phyloP scores from a whole-genome alignment of 2,113 vertebrate genomes.

The Larimichthys polyactis region DNA sequence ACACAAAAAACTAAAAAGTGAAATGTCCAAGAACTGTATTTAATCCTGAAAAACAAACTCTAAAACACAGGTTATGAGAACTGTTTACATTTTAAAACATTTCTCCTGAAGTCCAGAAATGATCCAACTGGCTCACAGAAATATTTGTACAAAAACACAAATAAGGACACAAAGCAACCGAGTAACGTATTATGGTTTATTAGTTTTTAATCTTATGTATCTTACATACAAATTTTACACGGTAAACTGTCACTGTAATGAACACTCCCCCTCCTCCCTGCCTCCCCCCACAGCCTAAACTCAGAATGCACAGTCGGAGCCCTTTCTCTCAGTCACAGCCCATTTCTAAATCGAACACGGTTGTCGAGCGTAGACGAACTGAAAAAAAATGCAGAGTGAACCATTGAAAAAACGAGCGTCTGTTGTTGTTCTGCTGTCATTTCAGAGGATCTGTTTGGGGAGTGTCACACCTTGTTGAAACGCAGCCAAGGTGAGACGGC shows the following conservation, averaged over 20 bases:
- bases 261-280: not conserved
- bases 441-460: constrained; percentile 20
- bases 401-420: constrained; percentile 31
- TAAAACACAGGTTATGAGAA: not conserved
- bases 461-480: constrained; percentile 38
- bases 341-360: constrained; percentile 30
- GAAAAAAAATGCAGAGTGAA: constrained; percentile 40
- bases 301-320: constrained; percentile 65
- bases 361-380: constrained; percentile 24
- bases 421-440: constrained; percentile 7
- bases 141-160: not conserved
- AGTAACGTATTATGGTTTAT: constrained; percentile 74
- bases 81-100: not conserved
- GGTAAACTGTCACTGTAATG: constrained; percentile 72
- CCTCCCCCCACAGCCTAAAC: constrained; percentile 26
- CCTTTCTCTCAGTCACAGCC: constrained; percentile 55
- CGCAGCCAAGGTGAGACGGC: constrained; percentile 17
- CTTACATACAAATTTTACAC: constrained; percentile 85
- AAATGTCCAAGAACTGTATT: not conserved
- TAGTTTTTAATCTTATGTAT: constrained; percentile 74
- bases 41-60: not conserved
- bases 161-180: constrained; percentile 17
- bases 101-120: not conserved
- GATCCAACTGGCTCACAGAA: not conserved
- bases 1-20: not conserved